These are phyloP conservation scores for Florisuga fusca DNA, from an alignment of 2,797 vertebrate species.

Conservation along the genomic window DNA sequence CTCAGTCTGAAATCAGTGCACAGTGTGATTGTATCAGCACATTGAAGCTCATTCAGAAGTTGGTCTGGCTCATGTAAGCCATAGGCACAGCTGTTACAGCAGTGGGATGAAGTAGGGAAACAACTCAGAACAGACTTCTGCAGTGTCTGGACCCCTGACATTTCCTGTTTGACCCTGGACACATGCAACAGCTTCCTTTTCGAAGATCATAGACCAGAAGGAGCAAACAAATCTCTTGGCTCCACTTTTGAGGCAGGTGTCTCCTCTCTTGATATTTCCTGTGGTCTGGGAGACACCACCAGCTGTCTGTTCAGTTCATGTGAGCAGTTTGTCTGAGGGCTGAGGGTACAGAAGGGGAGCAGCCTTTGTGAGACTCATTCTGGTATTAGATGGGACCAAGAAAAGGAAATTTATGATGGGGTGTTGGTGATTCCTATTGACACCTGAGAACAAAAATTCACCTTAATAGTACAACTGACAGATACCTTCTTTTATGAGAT, in stretches of 20 bases:
- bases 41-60: neutral
- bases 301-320: conserved; percentile 41
- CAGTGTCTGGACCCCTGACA: conserved; percentile 33
- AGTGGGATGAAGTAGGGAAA: conserved; percentile 19
- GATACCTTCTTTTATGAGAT: neutral
- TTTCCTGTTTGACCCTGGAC: conserved; percentile 67
- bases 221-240: conserved; percentile 71
- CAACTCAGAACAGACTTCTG: conserved; percentile 5
- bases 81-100: conserved; percentile 36
- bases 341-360: neutral
- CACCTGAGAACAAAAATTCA: neutral
- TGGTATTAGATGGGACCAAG: neutral
- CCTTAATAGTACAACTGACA: neutral
- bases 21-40: rapidly evolving
- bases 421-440: neutral
- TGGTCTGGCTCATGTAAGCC: neutral
- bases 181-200: conserved; percentile 58
- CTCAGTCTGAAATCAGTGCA: neutral
- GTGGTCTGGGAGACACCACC: conserved; percentile 42
- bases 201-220: conserved; percentile 56
- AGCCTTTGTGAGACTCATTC: neutral
- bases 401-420: neutral
- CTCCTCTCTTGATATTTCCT: conserved; percentile 60
- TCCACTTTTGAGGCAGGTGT: conserved; percentile 68
- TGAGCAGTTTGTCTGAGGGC: neutral